Base-by-base conservation (phyloP, 1,140 invertebrate species). In the Eueides isabella region DNA sequence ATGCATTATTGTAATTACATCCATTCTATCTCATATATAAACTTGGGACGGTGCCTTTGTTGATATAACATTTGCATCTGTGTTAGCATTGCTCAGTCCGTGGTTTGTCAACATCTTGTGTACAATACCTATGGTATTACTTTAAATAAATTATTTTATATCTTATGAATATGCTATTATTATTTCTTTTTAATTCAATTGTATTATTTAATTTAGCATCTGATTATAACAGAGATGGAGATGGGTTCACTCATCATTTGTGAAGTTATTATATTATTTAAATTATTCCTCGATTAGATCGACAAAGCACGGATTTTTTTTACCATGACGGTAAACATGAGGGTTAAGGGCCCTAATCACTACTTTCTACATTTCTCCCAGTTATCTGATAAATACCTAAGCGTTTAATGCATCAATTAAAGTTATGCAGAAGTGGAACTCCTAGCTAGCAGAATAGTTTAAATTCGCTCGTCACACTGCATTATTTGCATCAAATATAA, bases 71-170 rank as follows among this genome's bases (percentile, higher is more conserved):
- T 55, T 55, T 55, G 44, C 44, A 55, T 55, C 19, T 55, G 9
- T 55, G 44, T 55, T 55, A 26, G 44, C 44, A 55, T 55, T 55
- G 44, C 44, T 55, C 44, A 23, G 44, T 26, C 44, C 44, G 44
- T 11, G 44, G 44, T 9, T 12, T 55, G 44, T 55, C 44, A 55
- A 55, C 44, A 26, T 55, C 19, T 55, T 55, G 19, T 55, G 44
- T 55, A 55, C 44, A 6, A 7, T 55, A 12, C 7, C 2, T 48
- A 23, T 38, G n/a, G 41, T 9, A 44, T 16, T 16, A 44, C 16
- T 19, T 44, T 44, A 44, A 44, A 7, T 44, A 44, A 44, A 44
- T 44, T 0, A 44, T 44, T 44, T 44, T 44, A 44, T 16, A 44
- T 44, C 7, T 44, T 5, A 44, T 44, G 41, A n/a, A 44, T 44